Conservation (phyloP, 2,797 vertebrate species). For the Harpagifer antarcticus region DNA sequence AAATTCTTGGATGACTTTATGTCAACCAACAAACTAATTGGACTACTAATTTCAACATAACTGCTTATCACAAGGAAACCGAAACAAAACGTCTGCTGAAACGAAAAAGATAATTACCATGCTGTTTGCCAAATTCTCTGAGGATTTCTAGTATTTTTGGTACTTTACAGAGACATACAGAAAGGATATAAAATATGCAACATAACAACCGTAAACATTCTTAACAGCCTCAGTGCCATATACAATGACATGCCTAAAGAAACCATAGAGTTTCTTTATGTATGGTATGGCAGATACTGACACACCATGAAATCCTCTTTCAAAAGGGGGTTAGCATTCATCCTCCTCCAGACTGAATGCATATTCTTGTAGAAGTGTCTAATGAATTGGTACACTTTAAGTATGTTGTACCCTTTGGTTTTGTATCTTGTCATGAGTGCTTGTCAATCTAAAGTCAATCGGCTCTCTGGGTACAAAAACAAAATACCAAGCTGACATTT, state of each 20-base stretch:
- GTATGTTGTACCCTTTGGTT: conserved; percentile 35
- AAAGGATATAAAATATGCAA: background rate
- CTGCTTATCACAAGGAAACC: background rate
- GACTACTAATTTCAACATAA: background rate
- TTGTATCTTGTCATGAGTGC: conserved; percentile 13
- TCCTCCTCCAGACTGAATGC: background rate
- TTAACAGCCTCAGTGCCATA: conserved; percentile 1
- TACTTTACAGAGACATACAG: background rate
- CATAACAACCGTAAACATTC: conserved; percentile 28
- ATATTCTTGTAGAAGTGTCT: conserved; percentile 21
- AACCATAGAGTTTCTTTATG: conserved; percentile 38
- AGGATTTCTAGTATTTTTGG: background rate
- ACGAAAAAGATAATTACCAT: background rate
- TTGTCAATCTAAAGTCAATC: conserved; percentile 43
- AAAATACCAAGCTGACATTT: conserved; percentile 74
- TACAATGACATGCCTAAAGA: conserved; percentile 23
- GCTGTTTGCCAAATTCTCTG: background rate
- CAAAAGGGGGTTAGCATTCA: conserved; percentile 17
- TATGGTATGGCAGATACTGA: conserved; percentile 12
- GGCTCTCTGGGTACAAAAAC: conserved; percentile 50
- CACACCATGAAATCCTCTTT: conserved; percentile 40
- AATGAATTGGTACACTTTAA: conserved; percentile 17
- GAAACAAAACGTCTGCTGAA: background rate
- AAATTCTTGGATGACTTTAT: background rate
- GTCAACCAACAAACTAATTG: background rate